phyloP scores from a whole-genome alignment of 2,113 vertebrate genomes.

The Phalacrocorax aristotelis region DNA sequence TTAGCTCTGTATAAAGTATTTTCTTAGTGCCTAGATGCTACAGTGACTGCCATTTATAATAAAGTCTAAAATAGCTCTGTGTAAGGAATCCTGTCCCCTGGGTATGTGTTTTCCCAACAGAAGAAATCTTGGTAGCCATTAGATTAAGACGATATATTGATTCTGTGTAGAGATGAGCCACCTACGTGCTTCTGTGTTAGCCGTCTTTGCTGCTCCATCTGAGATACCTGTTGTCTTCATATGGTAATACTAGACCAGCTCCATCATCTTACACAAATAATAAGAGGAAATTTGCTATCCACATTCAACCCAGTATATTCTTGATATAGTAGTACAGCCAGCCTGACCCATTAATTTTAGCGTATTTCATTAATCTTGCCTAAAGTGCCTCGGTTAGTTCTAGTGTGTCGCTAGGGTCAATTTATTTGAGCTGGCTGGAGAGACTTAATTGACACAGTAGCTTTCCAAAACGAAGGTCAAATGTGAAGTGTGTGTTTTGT shows the following conservation, averaged over 20 bases:
- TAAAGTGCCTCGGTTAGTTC: conserved; percentile 61
- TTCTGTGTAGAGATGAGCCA: neutral
- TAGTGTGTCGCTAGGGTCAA: neutral
- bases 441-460: neutral
- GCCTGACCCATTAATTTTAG: neutral
- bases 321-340: neutral
- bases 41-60: conserved; percentile 55
- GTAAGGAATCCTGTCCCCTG: neutral
- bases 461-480: neutral
- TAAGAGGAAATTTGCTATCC: neutral
- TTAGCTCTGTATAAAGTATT: conserved; percentile 19
- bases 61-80: neutral
- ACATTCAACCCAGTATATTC: neutral
- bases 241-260: neutral
- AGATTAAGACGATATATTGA: neutral
- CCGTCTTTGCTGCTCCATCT: neutral
- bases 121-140: neutral
- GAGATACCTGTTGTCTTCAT: neutral
- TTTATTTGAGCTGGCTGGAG: neutral
- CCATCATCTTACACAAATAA: neutral
- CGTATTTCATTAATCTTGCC: neutral
- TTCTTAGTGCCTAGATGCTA: conserved; percentile 61
- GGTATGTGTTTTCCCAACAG: neutral
- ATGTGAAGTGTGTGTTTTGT: neutral
- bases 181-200: neutral